These are phyloP conservation scores for Pluvianellus socialis DNA, from an alignment of 2,113 vertebrate genomes.

Conservation along the genomic window DNA sequence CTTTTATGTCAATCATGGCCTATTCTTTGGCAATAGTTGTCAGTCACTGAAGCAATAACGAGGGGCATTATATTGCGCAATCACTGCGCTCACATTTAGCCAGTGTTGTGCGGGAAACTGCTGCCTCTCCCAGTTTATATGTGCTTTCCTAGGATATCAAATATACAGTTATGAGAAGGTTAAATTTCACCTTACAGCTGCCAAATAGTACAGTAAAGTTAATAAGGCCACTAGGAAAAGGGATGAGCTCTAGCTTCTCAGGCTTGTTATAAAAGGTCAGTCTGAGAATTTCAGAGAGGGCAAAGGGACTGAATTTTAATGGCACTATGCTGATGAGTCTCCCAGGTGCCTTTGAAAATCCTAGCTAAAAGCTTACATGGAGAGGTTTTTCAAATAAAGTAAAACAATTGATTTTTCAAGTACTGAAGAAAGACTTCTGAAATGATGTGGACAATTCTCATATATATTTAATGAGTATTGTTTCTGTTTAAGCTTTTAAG, in stretches of 20 bases:
- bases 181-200: not conserved
- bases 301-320: not conserved
- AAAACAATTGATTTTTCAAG: not conserved
- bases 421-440: not conserved
- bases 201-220: not conserved
- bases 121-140: not conserved
- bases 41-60: not conserved
- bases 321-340: not conserved
- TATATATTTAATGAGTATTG: not conserved
- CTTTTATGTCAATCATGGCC: not conserved
- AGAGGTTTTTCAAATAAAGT: not conserved
- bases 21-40: not conserved
- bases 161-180: not conserved
- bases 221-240: not conserved
- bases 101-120: not conserved
- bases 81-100: not conserved
- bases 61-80: not conserved
- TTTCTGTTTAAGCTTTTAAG: not conserved
- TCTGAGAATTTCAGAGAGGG: not conserved
- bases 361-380: not conserved
- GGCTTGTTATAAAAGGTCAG: not conserved
- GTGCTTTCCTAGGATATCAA: not conserved
- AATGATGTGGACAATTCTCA: not conserved
- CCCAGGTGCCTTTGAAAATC: not conserved
- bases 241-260: not conserved